Percentiles rank a stretch among this genome's conserved stretches.
Evolutionary conservation across 2,113 vertebrate species (phyloP).

Genomic region (Vicugna pacos): DNA sequence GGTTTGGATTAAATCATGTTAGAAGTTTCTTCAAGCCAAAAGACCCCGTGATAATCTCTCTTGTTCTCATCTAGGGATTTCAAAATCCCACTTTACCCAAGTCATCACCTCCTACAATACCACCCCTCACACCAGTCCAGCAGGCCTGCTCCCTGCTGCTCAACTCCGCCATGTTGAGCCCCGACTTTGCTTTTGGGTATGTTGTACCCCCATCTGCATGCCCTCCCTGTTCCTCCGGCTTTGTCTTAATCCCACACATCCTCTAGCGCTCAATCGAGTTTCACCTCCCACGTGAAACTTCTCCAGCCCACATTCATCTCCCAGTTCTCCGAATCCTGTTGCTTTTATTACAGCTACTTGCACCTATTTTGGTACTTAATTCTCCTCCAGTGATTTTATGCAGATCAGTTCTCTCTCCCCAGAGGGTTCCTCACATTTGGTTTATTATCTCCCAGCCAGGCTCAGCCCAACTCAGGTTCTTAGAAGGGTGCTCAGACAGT

Average conservation of each 20-base stretch:
- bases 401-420: constrained; percentile 50
- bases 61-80: background rate
- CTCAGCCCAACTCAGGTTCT: background rate
- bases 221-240: background rate
- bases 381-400: constrained; percentile 50
- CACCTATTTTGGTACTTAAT: constrained; percentile 60
- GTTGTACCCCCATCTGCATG: background rate
- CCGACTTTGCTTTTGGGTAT: background rate
- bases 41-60: background rate
- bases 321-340: background rate
- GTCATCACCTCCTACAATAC: background rate
- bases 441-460: constrained; percentile 8
- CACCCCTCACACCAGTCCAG: background rate
- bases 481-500: constrained; percentile 16
- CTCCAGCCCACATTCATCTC: background rate
- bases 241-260: background rate
- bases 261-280: background rate
- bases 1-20: background rate
- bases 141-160: background rate
- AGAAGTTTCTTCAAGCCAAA: background rate
- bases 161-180: accelerated
- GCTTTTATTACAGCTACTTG: constrained; percentile 18
- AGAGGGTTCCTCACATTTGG: constrained; percentile 42
- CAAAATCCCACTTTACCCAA: background rate
- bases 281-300: background rate